These are phyloP conservation scores for Melanotaenia maccullochi DNA, from an alignment of 2,797 vertebrate species.

Conservation along the genomic window DNA sequence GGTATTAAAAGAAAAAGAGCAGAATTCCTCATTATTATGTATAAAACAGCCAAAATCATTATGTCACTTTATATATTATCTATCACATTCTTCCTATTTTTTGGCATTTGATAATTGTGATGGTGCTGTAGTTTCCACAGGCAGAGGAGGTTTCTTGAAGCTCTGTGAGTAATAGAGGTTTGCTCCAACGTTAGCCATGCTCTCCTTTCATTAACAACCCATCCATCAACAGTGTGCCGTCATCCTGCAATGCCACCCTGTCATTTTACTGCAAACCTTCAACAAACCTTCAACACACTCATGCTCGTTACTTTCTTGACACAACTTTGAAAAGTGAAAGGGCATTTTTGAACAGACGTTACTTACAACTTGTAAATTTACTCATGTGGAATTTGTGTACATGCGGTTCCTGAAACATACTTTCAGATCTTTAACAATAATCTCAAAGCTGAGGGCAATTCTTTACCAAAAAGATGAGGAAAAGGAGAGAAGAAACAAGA, in stretches of 20 bases:
- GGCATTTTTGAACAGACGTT: slow-evolving; percentile 33
- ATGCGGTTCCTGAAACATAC: slow-evolving; percentile 54
- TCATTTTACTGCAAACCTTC: slow-evolving; percentile 63
- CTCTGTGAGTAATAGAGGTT: slow-evolving; percentile 51
- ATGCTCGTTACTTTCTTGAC: slow-evolving; percentile 44
- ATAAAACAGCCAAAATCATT: too few species aligned
- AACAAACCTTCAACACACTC: slow-evolving; percentile 40
- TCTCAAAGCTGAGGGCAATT: slow-evolving; percentile 24
- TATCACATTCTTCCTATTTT: not conserved
- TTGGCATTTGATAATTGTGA: not conserved
- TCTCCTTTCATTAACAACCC: slow-evolving; percentile 76
- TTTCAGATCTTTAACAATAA: slow-evolving; percentile 35
- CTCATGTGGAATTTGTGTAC: slow-evolving; percentile 50
- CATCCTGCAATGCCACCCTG: slow-evolving; percentile 60
- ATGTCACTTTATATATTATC: not conserved
- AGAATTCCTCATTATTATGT: too few species aligned
- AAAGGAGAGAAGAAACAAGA: not conserved
- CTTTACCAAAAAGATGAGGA: not conserved
- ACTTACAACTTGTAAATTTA: slow-evolving; percentile 26
- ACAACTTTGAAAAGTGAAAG: slow-evolving; percentile 42
- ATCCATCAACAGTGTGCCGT: slow-evolving; percentile 65
- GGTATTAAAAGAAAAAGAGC: too few species aligned
- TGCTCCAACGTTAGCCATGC: slow-evolving; percentile 33
- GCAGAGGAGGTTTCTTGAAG: slow-evolving; percentile 19
- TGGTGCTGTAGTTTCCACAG: slow-evolving; percentile 31